Evolutionary conservation across 2,888 invertebrate genomes (phyloP), one percentile per base, ranked within the genome.

Genomic region (Sericinus montela): DNA sequence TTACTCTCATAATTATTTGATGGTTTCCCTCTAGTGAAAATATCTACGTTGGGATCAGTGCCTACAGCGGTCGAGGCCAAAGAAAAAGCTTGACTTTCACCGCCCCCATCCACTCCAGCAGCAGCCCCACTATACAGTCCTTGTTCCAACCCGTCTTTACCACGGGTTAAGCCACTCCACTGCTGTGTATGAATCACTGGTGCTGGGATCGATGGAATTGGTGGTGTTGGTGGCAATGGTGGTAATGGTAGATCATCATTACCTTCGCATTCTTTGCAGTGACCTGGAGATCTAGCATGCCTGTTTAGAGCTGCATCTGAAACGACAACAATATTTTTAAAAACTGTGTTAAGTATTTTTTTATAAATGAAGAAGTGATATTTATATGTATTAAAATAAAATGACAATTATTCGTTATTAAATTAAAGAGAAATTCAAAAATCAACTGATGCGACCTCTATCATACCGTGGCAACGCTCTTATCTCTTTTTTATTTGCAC

Each of bases 101-200:
- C 45, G 25, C 59, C 64, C 19, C 63, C 66, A 1, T 61, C 60
- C n/a, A 69, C 62, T 7, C 75, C 62, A 4, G 72, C 74, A 0
- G 69, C 64, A 0, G 75, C 75, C 2, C 74, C 75, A 48, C 76
- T 80, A 45, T 74, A 80, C 0, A 81, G 69, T 42, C 79, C 75
- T 32, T 69, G 70, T 25, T 32, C 5, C 1, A 32, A 32, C 1
- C 80, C 79, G 38, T 67, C 63, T 25, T 59, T 28, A 14, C 58
- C 63, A 43, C 69, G 69, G 8, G 72, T 56, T 8, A 72, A 52
- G 1, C 81, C 82, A 15, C 71, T 74, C 80, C 80, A 81, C 38
- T 83, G 72, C n/a, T 72, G 67, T 0, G 79, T 65, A 19, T 57
- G 72, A 55, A 74, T 78, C 23, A 64, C 50, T 19, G 64, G 58